A percentile compares a stretch with the other conserved stretches of the same genome.
Conservation (phyloP, 2,888 invertebrate genomes). For the Drosophila cracens region DNA sequence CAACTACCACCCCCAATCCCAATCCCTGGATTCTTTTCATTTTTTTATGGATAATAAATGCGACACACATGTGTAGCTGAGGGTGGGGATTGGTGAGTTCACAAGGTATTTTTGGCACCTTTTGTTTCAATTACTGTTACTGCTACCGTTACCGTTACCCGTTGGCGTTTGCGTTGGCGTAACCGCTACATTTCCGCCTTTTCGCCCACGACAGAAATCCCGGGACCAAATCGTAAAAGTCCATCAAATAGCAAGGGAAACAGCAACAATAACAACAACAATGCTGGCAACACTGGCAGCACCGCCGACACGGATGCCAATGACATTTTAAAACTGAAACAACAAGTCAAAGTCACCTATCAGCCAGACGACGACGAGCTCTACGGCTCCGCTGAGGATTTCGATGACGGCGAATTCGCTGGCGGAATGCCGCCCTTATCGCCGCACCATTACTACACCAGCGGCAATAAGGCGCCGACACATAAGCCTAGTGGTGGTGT, state of each 20-base stretch:
- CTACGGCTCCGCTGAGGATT: constrained; percentile 90
- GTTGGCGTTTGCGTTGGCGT: constrained; percentile 27
- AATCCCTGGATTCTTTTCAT: neutral
- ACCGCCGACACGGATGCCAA: constrained; percentile 83
- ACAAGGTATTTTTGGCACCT: constrained; percentile 49
- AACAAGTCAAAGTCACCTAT: constrained; percentile 84
- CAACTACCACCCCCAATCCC: neutral
- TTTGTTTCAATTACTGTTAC: constrained; percentile 74
- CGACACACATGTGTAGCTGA: constrained; percentile 22
- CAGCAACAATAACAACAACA: constrained; percentile 12
- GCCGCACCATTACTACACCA: constrained; percentile 83
- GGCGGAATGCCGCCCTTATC: constrained; percentile 81
- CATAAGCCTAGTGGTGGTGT: constrained; percentile 69
- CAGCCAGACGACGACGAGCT: constrained; percentile 88
- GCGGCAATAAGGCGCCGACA: constrained; percentile 82
- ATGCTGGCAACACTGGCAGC: constrained; percentile 41
- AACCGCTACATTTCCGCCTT: constrained; percentile 50
- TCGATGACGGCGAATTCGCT: constrained; percentile 86
- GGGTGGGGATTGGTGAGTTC: neutral
- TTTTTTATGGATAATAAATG: constrained; percentile 54
- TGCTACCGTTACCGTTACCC: constrained; percentile 31
- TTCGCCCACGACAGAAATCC: constrained; percentile 88
- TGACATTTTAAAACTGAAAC: constrained; percentile 84
- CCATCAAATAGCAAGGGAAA: constrained; percentile 85
- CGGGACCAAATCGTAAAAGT: constrained; percentile 88